Evolutionary conservation across 2,797 vertebrate genomes (phyloP).

Genomic region (Acanthurus lineatus): DNA sequence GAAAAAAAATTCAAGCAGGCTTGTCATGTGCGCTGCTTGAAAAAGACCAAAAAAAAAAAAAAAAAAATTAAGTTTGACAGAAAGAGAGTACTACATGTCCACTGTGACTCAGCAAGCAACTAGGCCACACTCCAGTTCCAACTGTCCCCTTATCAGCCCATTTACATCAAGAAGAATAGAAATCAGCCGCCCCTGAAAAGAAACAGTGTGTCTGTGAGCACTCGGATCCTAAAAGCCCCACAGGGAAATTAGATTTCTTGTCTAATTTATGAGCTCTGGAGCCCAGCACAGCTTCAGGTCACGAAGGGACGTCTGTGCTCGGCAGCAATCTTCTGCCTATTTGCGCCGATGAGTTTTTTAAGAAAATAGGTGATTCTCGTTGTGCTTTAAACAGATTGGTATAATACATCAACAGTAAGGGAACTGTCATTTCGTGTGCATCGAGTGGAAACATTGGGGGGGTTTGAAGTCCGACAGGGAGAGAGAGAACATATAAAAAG

Average conservation of each 20-base stretch:
- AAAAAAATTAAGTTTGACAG: slow-evolving; percentile 41
- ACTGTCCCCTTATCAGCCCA: slow-evolving; percentile 71
- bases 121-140: slow-evolving; percentile 67
- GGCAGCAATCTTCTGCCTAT: slow-evolving; percentile 62
- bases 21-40: slow-evolving; percentile 32
- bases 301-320: slow-evolving; percentile 54
- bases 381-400: slow-evolving; percentile 55
- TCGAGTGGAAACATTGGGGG: slow-evolving; percentile 15
- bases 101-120: slow-evolving; percentile 76
- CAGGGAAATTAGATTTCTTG: slow-evolving; percentile 81
- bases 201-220: slow-evolving; percentile 62
- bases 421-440: slow-evolving; percentile 54
- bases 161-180: slow-evolving; percentile 79
- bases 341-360: slow-evolving; percentile 53
- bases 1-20: slow-evolving; percentile 31
- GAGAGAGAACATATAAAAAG: slow-evolving; percentile 30
- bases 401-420: slow-evolving; percentile 58
- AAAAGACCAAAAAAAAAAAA: slow-evolving; percentile 1
- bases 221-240: slow-evolving; percentile 70
- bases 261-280: slow-evolving; percentile 81
- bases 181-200: slow-evolving; percentile 70
- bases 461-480: background rate
- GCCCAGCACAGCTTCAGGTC: slow-evolving; percentile 67
- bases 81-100: slow-evolving; percentile 41
- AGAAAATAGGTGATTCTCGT: slow-evolving; percentile 63